Evolutionary conservation across 2,113 vertebrate genomes (phyloP).

Genomic region (Beaufortia kweichowensis): DNA sequence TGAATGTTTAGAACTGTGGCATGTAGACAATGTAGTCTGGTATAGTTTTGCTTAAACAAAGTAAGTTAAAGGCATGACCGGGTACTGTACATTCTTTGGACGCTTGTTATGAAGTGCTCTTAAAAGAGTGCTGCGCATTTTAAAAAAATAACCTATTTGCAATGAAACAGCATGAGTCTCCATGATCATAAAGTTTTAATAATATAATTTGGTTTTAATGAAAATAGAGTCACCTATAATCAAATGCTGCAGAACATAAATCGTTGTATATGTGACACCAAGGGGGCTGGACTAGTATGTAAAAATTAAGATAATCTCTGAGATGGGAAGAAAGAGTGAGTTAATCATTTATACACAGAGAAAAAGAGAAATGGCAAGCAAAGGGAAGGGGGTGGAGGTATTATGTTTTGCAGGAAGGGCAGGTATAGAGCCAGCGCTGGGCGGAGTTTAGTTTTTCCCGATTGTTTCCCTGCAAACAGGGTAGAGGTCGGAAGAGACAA

Average conservation of each 20-base stretch:
- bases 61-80: conserved; percentile 7
- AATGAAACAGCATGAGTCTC: neutral
- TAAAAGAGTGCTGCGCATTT: neutral
- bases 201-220: neutral
- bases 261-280: neutral
- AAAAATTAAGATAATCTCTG: neutral
- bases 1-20: neutral
- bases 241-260: neutral
- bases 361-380: no score
- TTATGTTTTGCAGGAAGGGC: conserved; percentile 16
- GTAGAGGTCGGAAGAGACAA: conserved; percentile 23
- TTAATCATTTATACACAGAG: neutral
- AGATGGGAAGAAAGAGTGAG: neutral
- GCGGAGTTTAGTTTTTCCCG: conserved; percentile 49
- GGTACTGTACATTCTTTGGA: conserved; percentile 1
- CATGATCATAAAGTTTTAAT: neutral
- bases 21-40: neutral
- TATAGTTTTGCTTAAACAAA: neutral
- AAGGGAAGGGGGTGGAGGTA: neutral
- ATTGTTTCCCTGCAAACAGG: conserved; percentile 45
- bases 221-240: neutral
- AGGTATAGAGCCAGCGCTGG: conserved; percentile 44
- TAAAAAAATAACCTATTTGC: conserved; percentile 24
- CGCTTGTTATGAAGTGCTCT: conserved; percentile 1
- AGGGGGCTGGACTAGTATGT: neutral